These are phyloP conservation scores for Crambe crambe DNA, from an alignment of 37 sponge, comb jelly and placozoan genomes.

Conservation along the genomic window DNA sequence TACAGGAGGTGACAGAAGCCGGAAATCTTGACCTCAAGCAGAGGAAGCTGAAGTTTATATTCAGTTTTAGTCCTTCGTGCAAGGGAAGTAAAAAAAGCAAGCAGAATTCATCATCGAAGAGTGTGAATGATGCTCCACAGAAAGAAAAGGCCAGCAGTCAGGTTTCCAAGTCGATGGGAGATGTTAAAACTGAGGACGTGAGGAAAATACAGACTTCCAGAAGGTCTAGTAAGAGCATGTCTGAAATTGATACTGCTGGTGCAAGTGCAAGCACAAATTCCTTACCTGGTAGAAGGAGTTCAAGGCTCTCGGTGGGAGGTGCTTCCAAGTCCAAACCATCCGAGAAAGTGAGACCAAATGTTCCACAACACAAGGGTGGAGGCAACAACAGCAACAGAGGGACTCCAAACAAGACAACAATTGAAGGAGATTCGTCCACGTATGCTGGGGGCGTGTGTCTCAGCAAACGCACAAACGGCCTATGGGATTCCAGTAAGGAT, in stretches of 20 bases:
- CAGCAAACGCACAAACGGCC: background rate
- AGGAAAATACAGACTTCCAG: background rate
- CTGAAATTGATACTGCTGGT: background rate
- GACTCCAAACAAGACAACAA: background rate
- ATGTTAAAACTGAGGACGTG: background rate
- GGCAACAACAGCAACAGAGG: background rate
- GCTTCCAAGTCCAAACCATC: background rate
- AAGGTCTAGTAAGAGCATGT: background rate
- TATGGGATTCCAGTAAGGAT: background rate
- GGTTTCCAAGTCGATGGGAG: background rate
- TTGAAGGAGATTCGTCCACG: no score
- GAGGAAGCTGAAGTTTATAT: conserved; percentile 61
- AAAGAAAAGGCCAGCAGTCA: background rate
- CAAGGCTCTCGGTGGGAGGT: background rate
- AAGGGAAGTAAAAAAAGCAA: conserved; percentile 3
- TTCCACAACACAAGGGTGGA: background rate
- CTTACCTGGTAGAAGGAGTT: background rate
- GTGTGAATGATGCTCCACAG: no score
- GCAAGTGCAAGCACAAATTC: background rate
- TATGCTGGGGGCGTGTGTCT: no score
- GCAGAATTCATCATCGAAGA: background rate
- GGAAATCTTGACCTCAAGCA: conserved; percentile 35
- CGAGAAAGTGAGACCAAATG: background rate
- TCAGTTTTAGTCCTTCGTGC: conserved; percentile 39
- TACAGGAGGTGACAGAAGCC: conserved; percentile 45